These are phyloP conservation scores for Catamblyrhynchus diadema DNA, from an alignment of 2,797 vertebrate species.

Conservation along the genomic window DNA sequence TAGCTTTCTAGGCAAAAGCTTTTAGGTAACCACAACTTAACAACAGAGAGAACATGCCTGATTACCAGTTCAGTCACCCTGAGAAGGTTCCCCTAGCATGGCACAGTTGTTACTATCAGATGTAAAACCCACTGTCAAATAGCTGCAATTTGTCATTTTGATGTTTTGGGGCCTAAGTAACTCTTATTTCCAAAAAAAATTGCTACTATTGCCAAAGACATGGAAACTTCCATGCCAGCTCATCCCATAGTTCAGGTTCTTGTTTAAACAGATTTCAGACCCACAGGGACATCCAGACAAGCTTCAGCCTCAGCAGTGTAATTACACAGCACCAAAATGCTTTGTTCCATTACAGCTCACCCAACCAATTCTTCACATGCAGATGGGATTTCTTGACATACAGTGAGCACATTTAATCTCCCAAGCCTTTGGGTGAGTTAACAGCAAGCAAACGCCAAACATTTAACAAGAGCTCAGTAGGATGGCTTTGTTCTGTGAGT, in stretches of 20 bases:
- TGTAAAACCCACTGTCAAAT: neutral
- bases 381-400: neutral
- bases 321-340: neutral
- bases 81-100: neutral
- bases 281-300: neutral
- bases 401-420: neutral
- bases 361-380: neutral
- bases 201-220: neutral
- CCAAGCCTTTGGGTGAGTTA: neutral
- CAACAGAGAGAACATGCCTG: neutral
- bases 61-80: neutral
- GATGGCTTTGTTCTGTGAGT: neutral
- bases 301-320: neutral
- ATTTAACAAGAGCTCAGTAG: neutral
- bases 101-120: neutral
- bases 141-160: neutral
- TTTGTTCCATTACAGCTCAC: neutral
- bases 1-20: neutral
- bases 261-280: neutral
- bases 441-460: neutral
- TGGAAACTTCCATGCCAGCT: fast-evolving
- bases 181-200: neutral
- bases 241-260: neutral
- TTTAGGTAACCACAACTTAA: neutral
- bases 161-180: neutral